A percentile compares a stretch with the other conserved stretches of the same genome.
These are phyloP conservation scores for Cheilosia urbana DNA, from an alignment of 2,888 invertebrate species.

Conservation along the genomic window DNA sequence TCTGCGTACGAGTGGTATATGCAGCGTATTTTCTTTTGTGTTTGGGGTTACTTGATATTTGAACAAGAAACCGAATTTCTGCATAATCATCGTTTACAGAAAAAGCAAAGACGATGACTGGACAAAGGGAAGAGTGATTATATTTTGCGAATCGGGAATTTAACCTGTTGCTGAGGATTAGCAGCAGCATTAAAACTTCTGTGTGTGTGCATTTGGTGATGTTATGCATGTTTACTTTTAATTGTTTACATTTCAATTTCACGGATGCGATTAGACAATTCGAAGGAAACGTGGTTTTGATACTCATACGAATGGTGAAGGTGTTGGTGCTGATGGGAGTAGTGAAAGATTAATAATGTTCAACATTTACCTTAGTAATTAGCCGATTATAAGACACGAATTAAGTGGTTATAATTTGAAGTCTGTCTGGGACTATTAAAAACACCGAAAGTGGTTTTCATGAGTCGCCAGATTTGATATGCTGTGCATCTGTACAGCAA, in stretches of 20 bases:
- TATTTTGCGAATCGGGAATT: conserved; percentile 55
- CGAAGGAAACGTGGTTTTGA: conserved; percentile 3
- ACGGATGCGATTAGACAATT: conserved; percentile 54
- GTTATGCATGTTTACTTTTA: conserved; percentile 46
- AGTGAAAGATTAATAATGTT: conserved; percentile 41
- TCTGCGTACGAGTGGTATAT: conserved; percentile 1
- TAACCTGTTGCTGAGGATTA: conserved; percentile 69
- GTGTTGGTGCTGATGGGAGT: background rate
- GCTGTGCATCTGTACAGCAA: background rate
- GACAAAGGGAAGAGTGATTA: conserved; percentile 24
- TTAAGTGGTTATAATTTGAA: conserved; percentile 56
- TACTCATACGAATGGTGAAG: background rate
- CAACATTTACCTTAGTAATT: conserved; percentile 28
- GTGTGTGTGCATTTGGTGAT: conserved; percentile 6
- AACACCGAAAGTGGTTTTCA: conserved; percentile 28
- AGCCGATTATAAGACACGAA: conserved; percentile 48
- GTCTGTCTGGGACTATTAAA: conserved; percentile 36
- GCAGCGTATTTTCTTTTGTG: conserved; percentile 30
- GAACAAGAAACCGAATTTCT: conserved; percentile 49
- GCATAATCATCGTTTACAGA: conserved; percentile 53
- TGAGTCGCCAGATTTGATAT: background rate
- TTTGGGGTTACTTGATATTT: conserved; percentile 57
- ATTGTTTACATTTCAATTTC: conserved; percentile 57
- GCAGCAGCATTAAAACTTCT: background rate
- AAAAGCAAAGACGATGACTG: background rate